These are phyloP conservation scores for Streptopelia turtur DNA, from an alignment of 2,797 vertebrate species.

Conservation along the genomic window DNA sequence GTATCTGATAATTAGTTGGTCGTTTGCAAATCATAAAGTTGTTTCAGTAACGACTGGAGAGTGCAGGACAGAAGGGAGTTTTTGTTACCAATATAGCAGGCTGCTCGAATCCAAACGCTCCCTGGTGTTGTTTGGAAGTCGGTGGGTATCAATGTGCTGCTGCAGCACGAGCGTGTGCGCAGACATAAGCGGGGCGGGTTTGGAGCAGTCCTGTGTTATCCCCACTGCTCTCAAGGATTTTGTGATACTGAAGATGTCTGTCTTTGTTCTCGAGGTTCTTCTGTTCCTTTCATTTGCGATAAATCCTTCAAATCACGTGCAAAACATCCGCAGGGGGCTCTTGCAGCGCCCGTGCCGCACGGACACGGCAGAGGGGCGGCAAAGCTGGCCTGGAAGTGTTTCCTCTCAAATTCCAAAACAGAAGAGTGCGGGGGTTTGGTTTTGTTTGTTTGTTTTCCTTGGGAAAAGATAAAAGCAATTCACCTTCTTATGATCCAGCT, in stretches of 20 bases:
- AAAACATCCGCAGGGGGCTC: background rate
- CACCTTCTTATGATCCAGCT: background rate
- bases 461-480: background rate
- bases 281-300: background rate
- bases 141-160: background rate
- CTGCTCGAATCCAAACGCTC: background rate
- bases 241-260: background rate
- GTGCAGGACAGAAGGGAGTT: background rate
- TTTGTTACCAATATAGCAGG: background rate
- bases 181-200: rapidly evolving
- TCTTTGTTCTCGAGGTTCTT: background rate
- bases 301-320: background rate
- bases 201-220: background rate
- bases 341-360: background rate
- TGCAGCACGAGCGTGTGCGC: rapidly evolving
- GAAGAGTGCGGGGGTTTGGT: background rate
- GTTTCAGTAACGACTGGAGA: slow-evolving; percentile 4
- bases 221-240: background rate
- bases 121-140: background rate
- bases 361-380: background rate
- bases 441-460: background rate
- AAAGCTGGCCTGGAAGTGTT: background rate
- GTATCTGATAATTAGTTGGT: slow-evolving; percentile 4
- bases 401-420: background rate
- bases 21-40: slow-evolving; percentile 61